A percentile compares a stretch with the other conserved stretches of the same genome.
phyloP scores from a whole-genome alignment of 2,888 invertebrate species.

The Clostera curtula region DNA sequence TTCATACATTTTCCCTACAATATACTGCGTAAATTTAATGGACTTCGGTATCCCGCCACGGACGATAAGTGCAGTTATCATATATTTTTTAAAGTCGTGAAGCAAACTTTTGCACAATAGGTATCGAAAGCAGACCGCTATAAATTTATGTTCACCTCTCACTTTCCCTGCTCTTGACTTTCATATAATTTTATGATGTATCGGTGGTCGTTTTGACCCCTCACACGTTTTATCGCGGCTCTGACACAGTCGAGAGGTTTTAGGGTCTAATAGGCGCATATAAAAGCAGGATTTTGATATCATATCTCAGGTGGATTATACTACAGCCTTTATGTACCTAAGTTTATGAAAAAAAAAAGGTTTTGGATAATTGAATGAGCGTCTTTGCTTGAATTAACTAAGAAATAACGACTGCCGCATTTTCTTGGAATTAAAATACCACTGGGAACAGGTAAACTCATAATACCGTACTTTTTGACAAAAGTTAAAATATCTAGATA shows the following conservation, averaged over 20 bases:
- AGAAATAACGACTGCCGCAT: no score
- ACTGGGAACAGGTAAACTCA: no score
- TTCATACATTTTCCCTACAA: constrained; percentile 14
- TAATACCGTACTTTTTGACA: no score
- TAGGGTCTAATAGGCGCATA: constrained; percentile 21
- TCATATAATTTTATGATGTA: constrained; percentile 75
- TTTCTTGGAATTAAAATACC: no score
- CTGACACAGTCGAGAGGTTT: constrained; percentile 37
- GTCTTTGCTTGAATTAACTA: no score
- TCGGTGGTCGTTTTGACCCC: constrained; percentile 66
- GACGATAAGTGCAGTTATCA: constrained; percentile 41
- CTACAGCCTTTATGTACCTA: no score
- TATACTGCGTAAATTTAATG: constrained; percentile 13
- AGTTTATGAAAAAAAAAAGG: no score
- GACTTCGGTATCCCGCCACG: constrained; percentile 21
- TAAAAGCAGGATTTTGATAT: constrained; percentile 19
- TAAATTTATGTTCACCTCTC: constrained; percentile 67
- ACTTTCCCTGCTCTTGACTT: constrained; percentile 70
- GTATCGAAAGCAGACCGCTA: constrained; percentile 69
- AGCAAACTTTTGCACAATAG: constrained; percentile 58
- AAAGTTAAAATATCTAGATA: no score
- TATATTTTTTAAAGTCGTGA: constrained; percentile 58
- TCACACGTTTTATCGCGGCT: constrained; percentile 64
- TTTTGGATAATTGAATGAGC: no score
- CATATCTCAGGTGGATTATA: neutral